Conservation (phyloP, 2,113 vertebrate species). For the Ophthalmolycus amberensis region DNA sequence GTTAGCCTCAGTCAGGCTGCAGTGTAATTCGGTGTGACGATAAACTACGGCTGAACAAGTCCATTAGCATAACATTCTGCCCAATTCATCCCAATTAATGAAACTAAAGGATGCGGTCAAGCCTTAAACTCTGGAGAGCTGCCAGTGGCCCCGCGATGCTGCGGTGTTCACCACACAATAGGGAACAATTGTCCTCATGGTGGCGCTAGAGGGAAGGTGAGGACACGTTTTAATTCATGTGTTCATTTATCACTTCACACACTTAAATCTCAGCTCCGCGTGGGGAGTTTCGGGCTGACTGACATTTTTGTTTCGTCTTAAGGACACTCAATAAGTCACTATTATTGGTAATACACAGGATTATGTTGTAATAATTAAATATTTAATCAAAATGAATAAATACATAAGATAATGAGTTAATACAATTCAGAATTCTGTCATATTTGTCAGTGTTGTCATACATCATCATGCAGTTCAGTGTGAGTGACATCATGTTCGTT, state of each 20-base stretch:
- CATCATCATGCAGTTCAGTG: background rate
- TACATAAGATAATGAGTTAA: background rate
- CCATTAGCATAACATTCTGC: background rate
- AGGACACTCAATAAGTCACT: background rate
- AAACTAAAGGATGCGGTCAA: background rate
- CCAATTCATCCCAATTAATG: constrained; percentile 4
- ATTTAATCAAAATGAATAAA: background rate
- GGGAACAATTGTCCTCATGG: background rate
- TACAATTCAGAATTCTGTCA: background rate
- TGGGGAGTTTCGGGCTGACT: background rate
- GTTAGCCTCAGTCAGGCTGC: background rate
- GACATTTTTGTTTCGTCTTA: background rate
- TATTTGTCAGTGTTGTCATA: background rate
- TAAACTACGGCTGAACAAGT: background rate
- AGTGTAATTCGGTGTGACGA: constrained; percentile 3
- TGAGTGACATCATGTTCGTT: background rate
- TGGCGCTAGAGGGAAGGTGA: constrained; percentile 19
- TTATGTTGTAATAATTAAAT: background rate
- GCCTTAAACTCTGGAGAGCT: background rate
- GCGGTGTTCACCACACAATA: background rate
- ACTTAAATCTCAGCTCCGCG: background rate
- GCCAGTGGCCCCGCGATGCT: background rate
- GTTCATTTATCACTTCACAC: background rate
- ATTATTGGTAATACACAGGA: background rate
- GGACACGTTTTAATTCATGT: background rate